Evolutionary conservation across 2,113 vertebrate species (phyloP), one percentile per base, ranked within the genome.

Genomic region (Chamaea fasciata): DNA sequence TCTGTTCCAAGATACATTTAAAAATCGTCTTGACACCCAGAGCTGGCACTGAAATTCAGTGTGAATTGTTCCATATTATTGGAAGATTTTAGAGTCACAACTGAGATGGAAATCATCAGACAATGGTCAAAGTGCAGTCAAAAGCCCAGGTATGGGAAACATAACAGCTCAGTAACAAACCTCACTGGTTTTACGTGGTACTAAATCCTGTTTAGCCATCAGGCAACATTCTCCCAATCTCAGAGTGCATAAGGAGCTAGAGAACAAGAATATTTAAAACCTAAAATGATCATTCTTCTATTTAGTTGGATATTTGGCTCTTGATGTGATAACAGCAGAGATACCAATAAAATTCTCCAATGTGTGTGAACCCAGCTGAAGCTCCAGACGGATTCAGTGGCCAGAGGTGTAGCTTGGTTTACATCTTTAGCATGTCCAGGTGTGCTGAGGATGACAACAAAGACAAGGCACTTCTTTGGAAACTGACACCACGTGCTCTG

Each of bases 111-210:
- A 77, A 77, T 63, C 30, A 71, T 30, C 57, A 81, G 47, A 24
- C 20, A 77, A 44, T 3, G 11, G 30, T 23, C n/a, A 68, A 89
- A 65, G 62, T 19, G 33, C 42, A 79, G 31, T 19, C 50, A 74
- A 44, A 76, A 86, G 77, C 83, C 60, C 42, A 71, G 21, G 49
- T 37, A 53, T 2, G 11, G 57, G 52, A 88, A 90, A 55, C 18
- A 37, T 82, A 92, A 52, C 17, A 70, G 23, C 27, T 59, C 63
- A 13, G 46, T 42, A 87, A 79, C n/a, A 50, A 68, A 59, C 7
- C 33, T 79, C 41, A 56, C 37, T 53, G 65, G 12, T 65, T 69
- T n/a, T 42, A 39, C 0, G 0, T 6, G 3, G 39, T 27, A 18
- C 22, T 80, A 85, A 73, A 74, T 21, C 21, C 39, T 52, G 30